These are phyloP conservation scores for Brachyrhaphis roseni DNA, from an alignment of 2,797 vertebrate genomes.

Conservation along the genomic window DNA sequence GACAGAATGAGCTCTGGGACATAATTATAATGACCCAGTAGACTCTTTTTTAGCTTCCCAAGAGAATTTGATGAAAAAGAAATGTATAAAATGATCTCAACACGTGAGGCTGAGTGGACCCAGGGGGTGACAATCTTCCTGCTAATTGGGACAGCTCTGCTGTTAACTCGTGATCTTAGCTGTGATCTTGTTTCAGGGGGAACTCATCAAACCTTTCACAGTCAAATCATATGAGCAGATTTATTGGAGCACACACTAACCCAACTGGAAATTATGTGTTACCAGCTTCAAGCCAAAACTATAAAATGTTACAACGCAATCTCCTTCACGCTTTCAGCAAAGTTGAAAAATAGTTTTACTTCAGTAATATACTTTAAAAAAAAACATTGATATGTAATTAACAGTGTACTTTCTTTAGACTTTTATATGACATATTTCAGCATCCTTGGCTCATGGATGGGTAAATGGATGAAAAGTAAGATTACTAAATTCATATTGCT, in stretches of 20 bases:
- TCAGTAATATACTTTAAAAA: not conserved
- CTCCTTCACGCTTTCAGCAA: not conserved
- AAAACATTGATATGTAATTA: not conserved
- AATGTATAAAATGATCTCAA: slow-evolving; percentile 47
- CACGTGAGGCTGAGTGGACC: slow-evolving; percentile 34
- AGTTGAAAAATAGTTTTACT: not conserved
- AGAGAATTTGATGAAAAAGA: slow-evolving; percentile 35
- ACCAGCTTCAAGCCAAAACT: not conserved
- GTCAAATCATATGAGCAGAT: slow-evolving; percentile 12
- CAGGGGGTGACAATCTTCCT: slow-evolving; percentile 24
- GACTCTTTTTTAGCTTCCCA: slow-evolving; percentile 16
- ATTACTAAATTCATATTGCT: not conserved
- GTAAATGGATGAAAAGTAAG: not conserved
- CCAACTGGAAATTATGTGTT: slow-evolving; percentile 6
- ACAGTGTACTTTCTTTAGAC: not conserved
- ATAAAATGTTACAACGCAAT: not conserved
- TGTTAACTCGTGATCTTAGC: slow-evolving; percentile 29
- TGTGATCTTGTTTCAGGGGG: slow-evolving; percentile 22
- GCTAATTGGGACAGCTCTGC: slow-evolving; percentile 36
- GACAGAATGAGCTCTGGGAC: slow-evolving; percentile 44
- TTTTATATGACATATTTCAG: not conserved
- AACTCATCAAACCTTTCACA: slow-evolving; percentile 8
- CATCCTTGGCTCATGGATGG: not conserved
- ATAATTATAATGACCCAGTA: slow-evolving; percentile 37
- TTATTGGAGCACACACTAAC: not conserved